These are phyloP conservation scores for Epinephelus cyanopodus DNA, from an alignment of 2,113 vertebrate species.

Conservation along the genomic window DNA sequence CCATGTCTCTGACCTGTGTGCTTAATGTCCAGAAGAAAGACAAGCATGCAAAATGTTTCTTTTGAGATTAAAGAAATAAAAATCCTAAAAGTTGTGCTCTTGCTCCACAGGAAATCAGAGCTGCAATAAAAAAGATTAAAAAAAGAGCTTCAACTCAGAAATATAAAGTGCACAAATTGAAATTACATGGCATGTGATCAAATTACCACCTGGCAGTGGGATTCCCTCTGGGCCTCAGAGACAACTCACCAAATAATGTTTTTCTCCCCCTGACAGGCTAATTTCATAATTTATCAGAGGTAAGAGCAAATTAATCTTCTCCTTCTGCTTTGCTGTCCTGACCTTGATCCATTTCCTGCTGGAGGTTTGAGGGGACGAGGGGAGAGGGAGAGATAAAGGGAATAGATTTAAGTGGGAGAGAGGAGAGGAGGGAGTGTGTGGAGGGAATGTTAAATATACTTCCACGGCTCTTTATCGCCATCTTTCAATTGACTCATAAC, in stretches of 20 bases:
- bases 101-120: not conserved
- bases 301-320: slow-evolving; percentile 82
- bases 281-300: slow-evolving; percentile 81
- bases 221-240: slow-evolving; percentile 34
- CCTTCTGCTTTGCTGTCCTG: slow-evolving; percentile 58
- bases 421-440: slow-evolving; percentile 19
- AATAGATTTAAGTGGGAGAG: slow-evolving; percentile 12
- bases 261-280: slow-evolving; percentile 78
- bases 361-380: slow-evolving; percentile 42
- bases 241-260: slow-evolving; percentile 72
- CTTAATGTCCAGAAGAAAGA: not conserved
- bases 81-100: not conserved
- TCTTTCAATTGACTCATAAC: slow-evolving; percentile 67
- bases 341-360: slow-evolving; percentile 72
- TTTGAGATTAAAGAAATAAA: not conserved
- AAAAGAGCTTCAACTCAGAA: slow-evolving; percentile 4
- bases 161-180: slow-evolving; percentile 34
- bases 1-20: not conserved
- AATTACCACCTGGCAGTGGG: slow-evolving; percentile 41
- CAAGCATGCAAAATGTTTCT: not conserved
- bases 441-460: slow-evolving; percentile 45
- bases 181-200: slow-evolving; percentile 54
- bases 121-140: not conserved
- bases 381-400: slow-evolving; percentile 8
- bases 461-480: slow-evolving; percentile 55